phyloP scores from a whole-genome alignment of 30 jellyfish, hydroid and myxozoan genomes.

The Cassiopea andromeda region DNA sequence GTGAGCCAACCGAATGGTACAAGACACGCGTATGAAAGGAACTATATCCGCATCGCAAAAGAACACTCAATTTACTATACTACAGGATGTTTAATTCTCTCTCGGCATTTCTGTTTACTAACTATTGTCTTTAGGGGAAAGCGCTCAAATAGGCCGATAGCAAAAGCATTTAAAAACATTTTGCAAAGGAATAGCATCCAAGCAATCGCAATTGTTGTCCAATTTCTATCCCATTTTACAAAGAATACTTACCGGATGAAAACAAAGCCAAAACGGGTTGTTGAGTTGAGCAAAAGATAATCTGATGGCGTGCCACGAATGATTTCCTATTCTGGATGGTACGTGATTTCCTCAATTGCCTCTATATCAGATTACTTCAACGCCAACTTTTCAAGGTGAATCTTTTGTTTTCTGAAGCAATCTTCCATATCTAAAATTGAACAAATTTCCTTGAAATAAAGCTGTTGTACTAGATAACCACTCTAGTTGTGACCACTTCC shows the following conservation, averaged over 20 bases:
- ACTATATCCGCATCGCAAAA: not conserved
- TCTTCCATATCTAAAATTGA: not conserved
- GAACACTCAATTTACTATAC: not conserved
- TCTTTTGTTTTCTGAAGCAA: constrained; percentile 21
- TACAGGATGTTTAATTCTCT: not conserved
- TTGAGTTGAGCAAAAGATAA: constrained; percentile 37
- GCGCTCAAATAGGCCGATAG: constrained; percentile 31
- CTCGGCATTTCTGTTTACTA: constrained; percentile 16
- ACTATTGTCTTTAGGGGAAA: constrained; percentile 13
- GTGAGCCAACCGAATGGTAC: not conserved
- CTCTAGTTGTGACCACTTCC: constrained; percentile 30
- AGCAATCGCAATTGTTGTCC: constrained; percentile 21
- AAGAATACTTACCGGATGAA: constrained; percentile 42
- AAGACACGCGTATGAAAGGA: constrained; percentile 1
- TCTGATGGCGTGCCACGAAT: constrained; percentile 56
- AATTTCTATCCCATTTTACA: constrained; percentile 44
- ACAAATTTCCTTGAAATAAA: constrained; percentile 56
- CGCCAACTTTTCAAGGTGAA: constrained; percentile 48
- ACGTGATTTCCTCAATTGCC: constrained; percentile 77
- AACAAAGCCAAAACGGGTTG: constrained; percentile 34
- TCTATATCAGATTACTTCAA: constrained; percentile 17
- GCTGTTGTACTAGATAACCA: constrained; percentile 36
- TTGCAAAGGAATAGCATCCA: constrained; percentile 14
- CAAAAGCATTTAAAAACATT: constrained; percentile 17
- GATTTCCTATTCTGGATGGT: constrained; percentile 57